Evolutionary conservation across 2,113 vertebrate species (phyloP).

Genomic region (Cichladusa arquata): DNA sequence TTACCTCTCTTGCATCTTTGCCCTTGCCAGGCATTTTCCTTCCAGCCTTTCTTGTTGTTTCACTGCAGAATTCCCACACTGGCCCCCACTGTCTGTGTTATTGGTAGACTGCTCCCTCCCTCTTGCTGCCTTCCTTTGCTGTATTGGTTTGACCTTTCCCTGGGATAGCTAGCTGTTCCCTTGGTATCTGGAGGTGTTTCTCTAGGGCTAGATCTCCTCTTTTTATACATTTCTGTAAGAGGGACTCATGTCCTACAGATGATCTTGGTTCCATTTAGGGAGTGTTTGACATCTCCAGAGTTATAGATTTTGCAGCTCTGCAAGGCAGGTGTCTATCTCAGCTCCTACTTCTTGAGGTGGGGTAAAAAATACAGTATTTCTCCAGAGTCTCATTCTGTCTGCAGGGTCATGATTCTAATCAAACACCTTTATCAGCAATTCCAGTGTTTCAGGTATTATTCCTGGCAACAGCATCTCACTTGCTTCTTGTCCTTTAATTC

Average conservation of each 20-base stretch:
- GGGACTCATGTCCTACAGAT: conserved; percentile 35
- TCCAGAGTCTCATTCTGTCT: conserved; percentile 37
- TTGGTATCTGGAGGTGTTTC: conserved; percentile 23
- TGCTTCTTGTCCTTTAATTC: conserved; percentile 53
- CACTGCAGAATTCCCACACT: not conserved
- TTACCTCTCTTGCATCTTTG: not conserved
- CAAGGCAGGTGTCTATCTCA: not conserved
- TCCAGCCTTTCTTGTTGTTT: not conserved
- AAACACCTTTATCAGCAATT: conserved; percentile 62
- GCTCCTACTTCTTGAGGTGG: not conserved
- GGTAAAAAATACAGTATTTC: conserved; percentile 12
- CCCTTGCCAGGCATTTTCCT: conserved; percentile 14
- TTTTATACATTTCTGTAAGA: not conserved
- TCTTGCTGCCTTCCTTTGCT: not conserved
- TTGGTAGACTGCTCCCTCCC: not conserved
- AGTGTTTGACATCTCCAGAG: conserved; percentile 9
- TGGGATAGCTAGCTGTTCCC: not conserved
- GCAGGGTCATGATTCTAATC: conserved; percentile 47
- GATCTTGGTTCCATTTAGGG: conserved; percentile 42
- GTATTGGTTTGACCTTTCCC: conserved; percentile 31
- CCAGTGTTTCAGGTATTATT: conserved; percentile 39
- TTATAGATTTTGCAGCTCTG: conserved; percentile 2
- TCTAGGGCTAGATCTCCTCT: conserved; percentile 1
- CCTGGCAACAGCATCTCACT: conserved; percentile 44
- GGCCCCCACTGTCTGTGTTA: not conserved